Evolutionary conservation across 1,140 invertebrate species (phyloP), one percentile per base, ranked within the genome.

Genomic region (Antheraea pernyi): DNA sequence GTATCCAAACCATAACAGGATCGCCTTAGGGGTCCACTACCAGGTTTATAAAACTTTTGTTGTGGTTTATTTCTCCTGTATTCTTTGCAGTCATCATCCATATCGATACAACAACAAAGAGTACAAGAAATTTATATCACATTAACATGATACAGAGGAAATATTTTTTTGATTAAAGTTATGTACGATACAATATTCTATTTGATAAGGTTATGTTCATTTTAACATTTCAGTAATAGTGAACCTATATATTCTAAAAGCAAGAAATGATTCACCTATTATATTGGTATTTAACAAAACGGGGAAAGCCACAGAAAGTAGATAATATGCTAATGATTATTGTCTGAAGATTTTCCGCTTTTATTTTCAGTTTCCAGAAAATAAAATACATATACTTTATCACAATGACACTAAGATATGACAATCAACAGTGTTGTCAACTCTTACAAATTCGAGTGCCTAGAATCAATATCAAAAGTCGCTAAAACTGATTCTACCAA

Each of bases 81-180:
- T 78, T 91, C 88, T 83, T 88, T 92, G 80, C 69, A 86, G 69
- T 91, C 92, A 92, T 93, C 89, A 92, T 92, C 92, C 92, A 93
- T 93, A 91, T 75, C 88, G 89, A 82, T 63, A 36, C 61, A 63
- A 63, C n/a, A 37, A 36, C 22, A 36, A 63, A 36, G 30, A n/a
- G 19, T 63, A 37, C 22, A 63, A 37, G 37, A 63, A 63, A 63
- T 37, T 30, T 63, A n/a, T 37, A 37, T 63, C 61, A 63, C 61
- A 63, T 37, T 37, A 63, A 63, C 61, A 63, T 63, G 22, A 60
- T 60, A 63, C 18, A 30, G 19, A 19, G 19, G 13, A 61, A 30
- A 30, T 22, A 37, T 63, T 36, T 36, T 53, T 53, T 13, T n/a
- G 5, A 37, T 7, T 30, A 63, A 30, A 63, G 37, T 63, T 37